Evolutionary conservation across 2,888 invertebrate species (phyloP), one percentile per base, ranked within the genome.

Genomic region (Cataglyphis rosenhaueri): DNA sequence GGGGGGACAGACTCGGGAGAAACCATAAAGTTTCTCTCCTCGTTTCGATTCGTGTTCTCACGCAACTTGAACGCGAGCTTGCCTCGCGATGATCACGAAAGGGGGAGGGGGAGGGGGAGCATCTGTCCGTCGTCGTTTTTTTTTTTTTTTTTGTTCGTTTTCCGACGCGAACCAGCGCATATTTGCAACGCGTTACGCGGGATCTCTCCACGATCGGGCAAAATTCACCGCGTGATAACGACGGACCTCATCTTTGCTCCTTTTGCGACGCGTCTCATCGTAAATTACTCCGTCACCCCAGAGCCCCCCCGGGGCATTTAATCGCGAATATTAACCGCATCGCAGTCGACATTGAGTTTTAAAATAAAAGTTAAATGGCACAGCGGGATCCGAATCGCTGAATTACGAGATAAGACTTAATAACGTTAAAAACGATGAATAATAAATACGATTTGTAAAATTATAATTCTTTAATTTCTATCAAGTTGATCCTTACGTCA

Each of bases 51-150:
- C 82, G 85, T 86, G 90, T 88, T 88, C 90, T 90, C 89, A 89
- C 87, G 89, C 85, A 85, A 87, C 89, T 90, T 89, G 90, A 87
- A 82, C 89, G 89, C 89, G 87, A 88, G 90, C 86, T 87, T 88
- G 85, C 86, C 82, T 85, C 81, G 79, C 84, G 84, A 83, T 84
- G 84, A 83, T 90, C 85, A 88, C 88, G 89, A 89, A 87, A 86
- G 85, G 82, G 82, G 83, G 85, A 86, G 85, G 15, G 41, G 64
- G 84, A 86, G 81, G 79, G 86, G 85, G 86, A 86, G 25, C 35
- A 25, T 25, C 59, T 21, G 59, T 59, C 38, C 64, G 38, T 62
- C 62, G 41, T 2, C 61, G 18, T 61, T 10, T 10, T 57, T 68
- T 71, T 81, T 89, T 91, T 88, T 61, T 10, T 10, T 57, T 87